Conservation (phyloP, 1,140 invertebrate species). For the Atta cephalotes region DNA sequence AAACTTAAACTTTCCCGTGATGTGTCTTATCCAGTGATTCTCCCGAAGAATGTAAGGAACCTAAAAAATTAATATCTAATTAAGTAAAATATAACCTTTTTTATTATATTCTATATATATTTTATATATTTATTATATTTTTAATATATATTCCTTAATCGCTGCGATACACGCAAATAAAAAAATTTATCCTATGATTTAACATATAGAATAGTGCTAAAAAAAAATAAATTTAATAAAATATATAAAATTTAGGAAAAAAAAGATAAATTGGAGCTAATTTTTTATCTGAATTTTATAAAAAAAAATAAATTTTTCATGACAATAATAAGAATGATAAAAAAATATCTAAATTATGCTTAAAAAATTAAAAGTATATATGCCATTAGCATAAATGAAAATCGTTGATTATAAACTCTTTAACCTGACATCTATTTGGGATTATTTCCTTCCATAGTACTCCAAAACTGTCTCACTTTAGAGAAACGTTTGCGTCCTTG, state of each 20-base stretch:
- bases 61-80: constrained; percentile 69
- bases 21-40: constrained; percentile 84
- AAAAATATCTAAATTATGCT: constrained; percentile 47
- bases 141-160: not conserved
- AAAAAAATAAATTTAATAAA: not conserved
- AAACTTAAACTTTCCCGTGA: constrained; percentile 83
- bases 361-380: constrained; percentile 46
- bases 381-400: constrained; percentile 39
- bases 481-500: constrained; percentile 86
- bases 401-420: constrained; percentile 38
- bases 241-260: constrained; percentile 3
- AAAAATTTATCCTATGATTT: not conserved
- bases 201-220: not conserved
- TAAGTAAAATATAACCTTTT: not conserved
- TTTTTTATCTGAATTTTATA: not conserved
- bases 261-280: not conserved
- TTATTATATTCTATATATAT: no score
- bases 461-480: constrained; percentile 86
- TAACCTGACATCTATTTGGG: constrained; percentile 79
- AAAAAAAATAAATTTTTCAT: not conserved
- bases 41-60: constrained; percentile 85
- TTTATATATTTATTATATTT: no score
- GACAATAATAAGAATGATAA: not conserved
- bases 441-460: constrained; percentile 85
- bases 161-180: not conserved